Evolutionary conservation across 2,888 invertebrate genomes (phyloP).

Genomic region (Archips crataeganus): DNA sequence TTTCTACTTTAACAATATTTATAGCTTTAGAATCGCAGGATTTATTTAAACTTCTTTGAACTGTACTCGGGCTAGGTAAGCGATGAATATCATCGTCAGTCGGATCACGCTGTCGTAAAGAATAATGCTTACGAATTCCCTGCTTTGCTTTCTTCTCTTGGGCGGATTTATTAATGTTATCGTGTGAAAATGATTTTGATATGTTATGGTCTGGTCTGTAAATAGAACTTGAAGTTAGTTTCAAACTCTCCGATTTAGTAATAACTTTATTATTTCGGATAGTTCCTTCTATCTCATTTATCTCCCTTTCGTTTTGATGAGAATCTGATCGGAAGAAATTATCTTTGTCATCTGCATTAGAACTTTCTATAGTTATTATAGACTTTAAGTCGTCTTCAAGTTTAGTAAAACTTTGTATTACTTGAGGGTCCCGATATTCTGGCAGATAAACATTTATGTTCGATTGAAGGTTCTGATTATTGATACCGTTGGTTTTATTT

Average conservation of each 20-base stretch:
- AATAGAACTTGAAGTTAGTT: slow-evolving; percentile 59
- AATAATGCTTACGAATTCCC: slow-evolving; percentile 80
- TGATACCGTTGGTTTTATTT: slow-evolving; percentile 65
- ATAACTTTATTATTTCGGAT: slow-evolving; percentile 80
- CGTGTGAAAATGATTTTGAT: slow-evolving; percentile 74
- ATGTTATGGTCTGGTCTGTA: slow-evolving; percentile 67
- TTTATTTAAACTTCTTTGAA: slow-evolving; percentile 61
- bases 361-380: slow-evolving; percentile 78
- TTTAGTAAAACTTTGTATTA: slow-evolving; percentile 72
- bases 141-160: slow-evolving; percentile 63
- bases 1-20: slow-evolving; percentile 58
- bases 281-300: slow-evolving; percentile 83
- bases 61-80: slow-evolving; percentile 73
- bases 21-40: slow-evolving; percentile 51
- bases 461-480: slow-evolving; percentile 54
- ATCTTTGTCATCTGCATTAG: slow-evolving; percentile 74
- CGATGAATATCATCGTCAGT: slow-evolving; percentile 68
- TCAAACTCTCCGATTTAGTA: slow-evolving; percentile 77
- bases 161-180: slow-evolving; percentile 65
- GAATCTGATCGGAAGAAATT: slow-evolving; percentile 68
- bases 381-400: slow-evolving; percentile 82
- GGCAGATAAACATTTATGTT: slow-evolving; percentile 61
- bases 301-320: slow-evolving; percentile 82
- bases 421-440: slow-evolving; percentile 68
- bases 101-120: slow-evolving; percentile 79